Evolutionary conservation across 64 coral and sea anemone species (phyloP).

Genomic region (Montipora capricornis): DNA sequence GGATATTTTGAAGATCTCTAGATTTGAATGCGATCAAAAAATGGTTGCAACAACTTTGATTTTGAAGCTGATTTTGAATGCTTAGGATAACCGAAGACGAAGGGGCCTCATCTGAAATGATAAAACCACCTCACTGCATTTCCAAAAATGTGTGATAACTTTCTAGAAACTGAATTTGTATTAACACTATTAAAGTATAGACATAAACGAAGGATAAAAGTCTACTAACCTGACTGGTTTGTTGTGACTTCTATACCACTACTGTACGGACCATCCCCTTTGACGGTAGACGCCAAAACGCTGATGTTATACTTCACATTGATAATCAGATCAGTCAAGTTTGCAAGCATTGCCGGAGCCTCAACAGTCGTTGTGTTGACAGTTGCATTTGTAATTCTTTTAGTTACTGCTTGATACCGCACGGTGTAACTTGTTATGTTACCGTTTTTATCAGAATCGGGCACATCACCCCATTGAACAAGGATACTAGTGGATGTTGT

Average conservation of each 20-base stretch:
- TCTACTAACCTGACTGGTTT: neutral
- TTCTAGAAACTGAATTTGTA: too few relatives aligned
- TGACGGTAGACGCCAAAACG: conserved; percentile 35
- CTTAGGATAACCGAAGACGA: too few relatives aligned
- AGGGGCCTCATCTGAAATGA: too few relatives aligned
- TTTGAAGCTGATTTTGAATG: too few relatives aligned
- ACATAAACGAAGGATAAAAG: neutral
- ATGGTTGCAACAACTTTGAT: too few relatives aligned
- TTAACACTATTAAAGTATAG: too few relatives aligned
- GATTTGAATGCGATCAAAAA: too few relatives aligned
- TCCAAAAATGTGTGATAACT: too few relatives aligned
- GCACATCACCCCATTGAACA: neutral
- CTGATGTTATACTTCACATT: conserved; percentile 35
- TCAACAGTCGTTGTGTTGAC: neutral
- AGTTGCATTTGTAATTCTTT: neutral
- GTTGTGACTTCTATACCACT: neutral
- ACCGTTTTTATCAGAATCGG: neutral
- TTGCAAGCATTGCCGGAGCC: too few relatives aligned
- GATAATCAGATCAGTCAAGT: conserved; percentile 5
- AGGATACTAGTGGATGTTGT: neutral
- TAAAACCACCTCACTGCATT: too few relatives aligned
- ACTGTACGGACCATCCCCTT: conserved; percentile 32
- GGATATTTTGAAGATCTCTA: too few relatives aligned
- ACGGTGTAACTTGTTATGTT: conserved; percentile 1
- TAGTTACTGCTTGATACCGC: neutral